Percentiles rank a stretch among this genome's conserved stretches.
Conservation (phyloP, 2,797 vertebrate genomes). For the Arnoldichthys spilopterus region DNA sequence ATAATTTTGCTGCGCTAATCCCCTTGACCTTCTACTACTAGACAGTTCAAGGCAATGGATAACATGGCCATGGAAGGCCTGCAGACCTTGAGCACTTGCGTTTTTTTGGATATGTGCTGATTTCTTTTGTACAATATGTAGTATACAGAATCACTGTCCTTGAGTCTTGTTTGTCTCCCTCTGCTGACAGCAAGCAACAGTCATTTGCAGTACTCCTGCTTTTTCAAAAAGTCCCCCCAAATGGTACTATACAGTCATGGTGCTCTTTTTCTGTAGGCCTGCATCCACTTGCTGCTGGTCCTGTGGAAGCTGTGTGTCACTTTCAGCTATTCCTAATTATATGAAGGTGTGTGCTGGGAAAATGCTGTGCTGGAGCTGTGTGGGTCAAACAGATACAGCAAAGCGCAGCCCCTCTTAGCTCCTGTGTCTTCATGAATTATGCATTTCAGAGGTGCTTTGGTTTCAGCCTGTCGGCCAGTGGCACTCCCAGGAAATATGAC, state of each 20-base stretch:
- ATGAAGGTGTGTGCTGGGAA: neutral
- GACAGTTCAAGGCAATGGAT: too few relatives aligned
- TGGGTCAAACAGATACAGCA: neutral
- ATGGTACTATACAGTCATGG: neutral
- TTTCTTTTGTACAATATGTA: too few relatives aligned
- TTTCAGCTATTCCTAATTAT: neutral
- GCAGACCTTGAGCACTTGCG: too few relatives aligned
- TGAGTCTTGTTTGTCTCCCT: neutral
- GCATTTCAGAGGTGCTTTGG: constrained; percentile 46
- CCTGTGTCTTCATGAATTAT: constrained; percentile 57
- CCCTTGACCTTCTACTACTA: too few relatives aligned
- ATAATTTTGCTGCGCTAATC: too few relatives aligned
- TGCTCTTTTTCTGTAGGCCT: neutral
- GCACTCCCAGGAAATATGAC: constrained; percentile 43
- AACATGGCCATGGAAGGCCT: too few relatives aligned
- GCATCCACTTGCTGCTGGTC: neutral
- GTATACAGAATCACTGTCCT: neutral
- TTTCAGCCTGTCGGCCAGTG: constrained; percentile 51
- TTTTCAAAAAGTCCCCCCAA: neutral
- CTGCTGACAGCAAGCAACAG: too few relatives aligned
- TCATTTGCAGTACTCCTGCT: neutral
- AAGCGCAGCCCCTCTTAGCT: constrained; percentile 35
- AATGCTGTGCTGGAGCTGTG: neutral
- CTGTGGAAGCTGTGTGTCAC: neutral
- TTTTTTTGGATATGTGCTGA: too few relatives aligned